Evolutionary conservation across 2,113 vertebrate genomes (phyloP).

Genomic region (Diadophis punctatus): DNA sequence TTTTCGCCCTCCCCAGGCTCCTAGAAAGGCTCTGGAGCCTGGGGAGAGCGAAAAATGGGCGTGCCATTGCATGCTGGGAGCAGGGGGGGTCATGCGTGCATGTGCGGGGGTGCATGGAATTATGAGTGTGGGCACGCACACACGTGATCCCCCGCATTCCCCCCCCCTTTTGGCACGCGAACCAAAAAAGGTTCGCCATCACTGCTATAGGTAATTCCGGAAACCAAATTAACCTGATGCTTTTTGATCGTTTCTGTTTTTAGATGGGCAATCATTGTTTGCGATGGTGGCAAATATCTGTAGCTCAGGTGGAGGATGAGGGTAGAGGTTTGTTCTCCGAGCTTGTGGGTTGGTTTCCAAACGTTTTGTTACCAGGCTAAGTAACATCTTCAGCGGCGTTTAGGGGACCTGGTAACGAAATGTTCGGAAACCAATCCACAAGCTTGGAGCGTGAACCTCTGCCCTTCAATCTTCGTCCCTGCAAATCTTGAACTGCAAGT

Average conservation of each 20-base stretch:
- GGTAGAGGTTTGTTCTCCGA: background rate
- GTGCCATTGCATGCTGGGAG: too few relatives aligned
- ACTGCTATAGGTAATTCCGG: background rate
- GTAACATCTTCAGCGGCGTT: background rate
- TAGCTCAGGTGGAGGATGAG: background rate
- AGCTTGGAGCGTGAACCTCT: background rate
- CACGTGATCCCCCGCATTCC: too few relatives aligned
- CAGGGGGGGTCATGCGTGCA: too few relatives aligned
- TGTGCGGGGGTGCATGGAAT: too few relatives aligned
- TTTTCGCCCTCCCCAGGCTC: too few relatives aligned
- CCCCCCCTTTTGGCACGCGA: too few relatives aligned
- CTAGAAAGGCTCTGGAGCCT: too few relatives aligned
- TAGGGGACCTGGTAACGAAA: background rate
- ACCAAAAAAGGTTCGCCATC: too few relatives aligned
- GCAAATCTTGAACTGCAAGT: background rate
- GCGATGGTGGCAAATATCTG: background rate
- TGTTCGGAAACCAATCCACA: background rate
- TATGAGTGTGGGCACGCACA: too few relatives aligned
- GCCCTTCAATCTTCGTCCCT: background rate
- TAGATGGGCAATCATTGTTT: background rate
- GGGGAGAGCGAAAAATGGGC: too few relatives aligned
- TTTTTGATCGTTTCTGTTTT: background rate
- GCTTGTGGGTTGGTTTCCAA: background rate
- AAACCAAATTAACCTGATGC: background rate
- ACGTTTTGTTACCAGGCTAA: background rate